Percentiles rank a stretch among this genome's conserved stretches.
Evolutionary conservation across 2,113 vertebrate genomes (phyloP).

Genomic region (Ondatra zibethicus): DNA sequence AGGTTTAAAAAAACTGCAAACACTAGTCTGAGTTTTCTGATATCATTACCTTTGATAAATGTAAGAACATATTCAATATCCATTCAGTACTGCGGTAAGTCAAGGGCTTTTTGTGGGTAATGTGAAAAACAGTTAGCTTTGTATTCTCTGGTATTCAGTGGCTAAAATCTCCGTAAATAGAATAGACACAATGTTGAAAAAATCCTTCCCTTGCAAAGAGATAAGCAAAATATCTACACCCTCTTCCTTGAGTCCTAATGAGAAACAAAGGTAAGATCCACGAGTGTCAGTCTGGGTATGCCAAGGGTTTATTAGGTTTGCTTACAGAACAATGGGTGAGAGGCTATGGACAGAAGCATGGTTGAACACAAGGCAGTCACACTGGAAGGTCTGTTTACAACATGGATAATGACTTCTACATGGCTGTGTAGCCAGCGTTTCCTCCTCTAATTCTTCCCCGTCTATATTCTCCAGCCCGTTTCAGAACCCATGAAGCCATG

Average conservation of each 20-base stretch:
- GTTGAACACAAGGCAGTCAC: not conserved
- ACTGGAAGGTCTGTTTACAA: not conserved
- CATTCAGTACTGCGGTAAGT: not conserved
- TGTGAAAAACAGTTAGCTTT: not conserved
- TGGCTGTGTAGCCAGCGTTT: no score
- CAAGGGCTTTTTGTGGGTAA: not conserved
- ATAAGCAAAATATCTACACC: not conserved
- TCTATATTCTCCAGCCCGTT: not conserved
- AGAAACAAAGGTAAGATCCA: not conserved
- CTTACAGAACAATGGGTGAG: not conserved
- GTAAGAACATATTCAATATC: not conserved
- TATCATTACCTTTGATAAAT: not conserved
- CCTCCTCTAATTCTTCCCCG: not conserved
- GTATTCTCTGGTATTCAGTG: not conserved
- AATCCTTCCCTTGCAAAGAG: not conserved
- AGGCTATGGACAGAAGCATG: not conserved
- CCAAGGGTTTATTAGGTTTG: not conserved
- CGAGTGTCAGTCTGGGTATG: not conserved
- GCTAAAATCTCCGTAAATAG: not conserved
- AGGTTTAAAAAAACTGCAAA: not conserved
- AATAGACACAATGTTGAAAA: not conserved
- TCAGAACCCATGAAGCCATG: not conserved
- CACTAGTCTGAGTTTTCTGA: not conserved
- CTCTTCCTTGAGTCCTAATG: not conserved
- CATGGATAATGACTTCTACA: not conserved